A percentile compares a stretch with the other conserved stretches of the same genome.
Conservation (phyloP, 1,140 invertebrate species). For the Nephila pilipes region DNA sequence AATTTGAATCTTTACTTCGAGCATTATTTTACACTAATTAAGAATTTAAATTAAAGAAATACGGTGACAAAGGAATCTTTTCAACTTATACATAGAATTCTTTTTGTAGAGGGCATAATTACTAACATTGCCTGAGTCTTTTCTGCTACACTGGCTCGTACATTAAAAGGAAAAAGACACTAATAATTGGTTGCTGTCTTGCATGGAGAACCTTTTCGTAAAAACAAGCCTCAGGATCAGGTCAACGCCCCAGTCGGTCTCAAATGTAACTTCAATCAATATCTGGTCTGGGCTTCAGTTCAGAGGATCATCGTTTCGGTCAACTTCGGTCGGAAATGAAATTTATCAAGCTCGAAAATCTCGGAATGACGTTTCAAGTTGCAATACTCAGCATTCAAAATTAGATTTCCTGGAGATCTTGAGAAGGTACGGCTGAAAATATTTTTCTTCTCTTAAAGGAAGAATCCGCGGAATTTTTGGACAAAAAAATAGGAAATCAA, state of each 20-base stretch:
- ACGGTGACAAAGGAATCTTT: too few relatives aligned
- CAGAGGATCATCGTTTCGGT: constrained; percentile 60
- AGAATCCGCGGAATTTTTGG: neutral
- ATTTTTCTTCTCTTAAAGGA: neutral
- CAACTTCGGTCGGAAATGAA: constrained; percentile 51
- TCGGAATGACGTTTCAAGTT: constrained; percentile 19
- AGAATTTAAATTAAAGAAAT: too few relatives aligned
- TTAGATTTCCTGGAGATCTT: constrained; percentile 49
- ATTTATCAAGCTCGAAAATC: constrained; percentile 64
- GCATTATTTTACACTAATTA: too few relatives aligned
- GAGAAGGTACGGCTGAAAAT: neutral
- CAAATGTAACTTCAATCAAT: constrained; percentile 50
- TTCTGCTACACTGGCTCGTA: too few relatives aligned
- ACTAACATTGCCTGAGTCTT: too few relatives aligned
- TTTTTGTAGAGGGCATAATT: too few relatives aligned
- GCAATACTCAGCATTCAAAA: constrained; percentile 45
- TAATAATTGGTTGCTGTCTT: neutral
- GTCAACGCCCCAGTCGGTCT: constrained; percentile 49
- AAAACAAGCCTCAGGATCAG: neutral
- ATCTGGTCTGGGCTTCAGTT: constrained; percentile 33
- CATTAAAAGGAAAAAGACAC: too few relatives aligned
- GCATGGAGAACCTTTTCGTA: neutral
- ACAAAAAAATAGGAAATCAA: neutral
- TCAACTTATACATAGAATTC: too few relatives aligned
- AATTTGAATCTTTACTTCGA: too few relatives aligned